phyloP scores from a whole-genome alignment of 2,888 invertebrate genomes.

The Cylloceria caligata region DNA sequence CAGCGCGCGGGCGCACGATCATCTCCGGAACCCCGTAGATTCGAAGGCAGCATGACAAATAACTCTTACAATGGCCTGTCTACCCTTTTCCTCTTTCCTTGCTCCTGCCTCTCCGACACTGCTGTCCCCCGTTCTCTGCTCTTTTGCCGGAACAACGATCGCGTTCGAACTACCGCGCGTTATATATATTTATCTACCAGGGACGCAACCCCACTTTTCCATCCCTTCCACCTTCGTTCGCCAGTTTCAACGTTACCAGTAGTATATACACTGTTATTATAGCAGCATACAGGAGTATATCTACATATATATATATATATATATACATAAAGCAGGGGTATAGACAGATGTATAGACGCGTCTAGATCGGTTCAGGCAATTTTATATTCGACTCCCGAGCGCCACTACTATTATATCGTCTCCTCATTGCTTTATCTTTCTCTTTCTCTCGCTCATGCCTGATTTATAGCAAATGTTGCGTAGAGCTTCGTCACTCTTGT shows the following conservation, averaged over 20 bases:
- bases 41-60: constrained; percentile 83
- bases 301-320: background rate
- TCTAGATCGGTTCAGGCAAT: constrained; percentile 83
- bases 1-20: constrained; percentile 71
- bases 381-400: constrained; percentile 81
- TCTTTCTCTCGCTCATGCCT: constrained; percentile 47
- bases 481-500: background rate
- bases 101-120: constrained; percentile 70
- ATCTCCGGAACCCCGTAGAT: constrained; percentile 77
- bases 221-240: constrained; percentile 69
- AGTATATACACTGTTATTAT: constrained; percentile 73
- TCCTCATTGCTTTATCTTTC: constrained; percentile 70
- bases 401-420: constrained; percentile 82
- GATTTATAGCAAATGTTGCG: constrained; percentile 46
- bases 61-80: constrained; percentile 81
- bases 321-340: constrained; percentile 1
- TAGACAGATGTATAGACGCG: constrained; percentile 71
- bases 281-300: constrained; percentile 20
- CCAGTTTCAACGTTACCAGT: constrained; percentile 68
- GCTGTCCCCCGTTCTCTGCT: constrained; percentile 56
- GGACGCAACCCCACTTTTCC: constrained; percentile 66
- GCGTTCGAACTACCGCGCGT: constrained; percentile 66
- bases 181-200: constrained; percentile 65
- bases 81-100: constrained; percentile 63
- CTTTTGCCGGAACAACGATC: constrained; percentile 62